A percentile compares a stretch with the other conserved stretches of the same genome.
phyloP scores from a whole-genome alignment of 2,888 invertebrate species.

The Colostygia pectinataria region DNA sequence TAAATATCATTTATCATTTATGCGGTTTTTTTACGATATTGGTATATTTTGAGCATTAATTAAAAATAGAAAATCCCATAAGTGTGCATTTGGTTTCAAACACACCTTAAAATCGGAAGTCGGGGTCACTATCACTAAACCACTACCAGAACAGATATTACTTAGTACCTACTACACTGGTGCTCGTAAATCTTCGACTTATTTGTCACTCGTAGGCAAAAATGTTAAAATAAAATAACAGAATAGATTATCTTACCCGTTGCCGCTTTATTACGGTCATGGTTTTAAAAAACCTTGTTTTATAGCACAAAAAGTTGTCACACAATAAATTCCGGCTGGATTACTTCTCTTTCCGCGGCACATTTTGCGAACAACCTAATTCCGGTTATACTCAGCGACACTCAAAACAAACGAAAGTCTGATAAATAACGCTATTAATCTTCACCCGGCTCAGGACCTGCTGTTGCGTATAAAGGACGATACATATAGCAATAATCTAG shows the following conservation, averaged over 20 bases:
- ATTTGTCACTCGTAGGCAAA: no score
- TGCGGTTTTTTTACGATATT: no score
- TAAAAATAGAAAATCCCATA: no score
- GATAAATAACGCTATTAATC: constrained; percentile 75
- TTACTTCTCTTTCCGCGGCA: constrained; percentile 63
- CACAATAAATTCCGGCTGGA: constrained; percentile 64
- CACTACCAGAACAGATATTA: no score
- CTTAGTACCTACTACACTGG: no score
- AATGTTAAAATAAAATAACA: no score
- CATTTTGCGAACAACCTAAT: constrained; percentile 69
- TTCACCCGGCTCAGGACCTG: constrained; percentile 53
- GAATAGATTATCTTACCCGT: neutral
- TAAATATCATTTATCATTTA: no score
- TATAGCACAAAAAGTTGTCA: constrained; percentile 16
- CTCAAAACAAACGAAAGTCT: constrained; percentile 77
- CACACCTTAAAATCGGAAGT: no score
- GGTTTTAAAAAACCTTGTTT: neutral
- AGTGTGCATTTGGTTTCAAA: no score
- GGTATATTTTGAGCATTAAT: no score
- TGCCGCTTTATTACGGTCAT: neutral
- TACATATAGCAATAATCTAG: constrained; percentile 54
- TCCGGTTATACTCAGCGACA: constrained; percentile 69
- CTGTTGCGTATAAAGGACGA: constrained; percentile 53
- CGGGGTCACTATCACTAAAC: no score
- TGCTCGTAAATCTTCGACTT: no score